phyloP scores from a whole-genome alignment of 1,140 invertebrate species.

The Arctopsyche grandis region DNA sequence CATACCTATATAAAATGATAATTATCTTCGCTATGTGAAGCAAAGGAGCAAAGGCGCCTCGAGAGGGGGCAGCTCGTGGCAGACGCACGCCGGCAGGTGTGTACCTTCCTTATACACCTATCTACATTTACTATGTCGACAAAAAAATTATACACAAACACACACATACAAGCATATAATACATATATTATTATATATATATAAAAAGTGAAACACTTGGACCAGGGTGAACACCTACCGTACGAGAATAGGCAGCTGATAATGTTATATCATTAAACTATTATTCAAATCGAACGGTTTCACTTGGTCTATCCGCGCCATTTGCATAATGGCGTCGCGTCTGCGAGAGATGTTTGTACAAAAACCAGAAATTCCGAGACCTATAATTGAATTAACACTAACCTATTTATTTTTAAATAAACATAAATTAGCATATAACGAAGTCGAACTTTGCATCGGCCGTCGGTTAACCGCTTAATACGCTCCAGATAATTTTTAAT shows the following conservation, averaged over 20 bases:
- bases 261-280: slow-evolving; percentile 48
- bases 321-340: slow-evolving; percentile 36
- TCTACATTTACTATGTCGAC: slow-evolving; percentile 13
- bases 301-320: not conserved
- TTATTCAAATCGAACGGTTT: slow-evolving; percentile 43
- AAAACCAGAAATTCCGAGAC: slow-evolving; percentile 8
- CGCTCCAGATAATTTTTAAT: not conserved
- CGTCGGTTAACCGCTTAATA: not conserved
- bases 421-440: slow-evolving; percentile 20
- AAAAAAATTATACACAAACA: slow-evolving; percentile 19
- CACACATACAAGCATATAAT: not conserved
- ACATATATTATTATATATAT: not conserved
- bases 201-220: slow-evolving; percentile 17
- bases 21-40: slow-evolving; percentile 23
- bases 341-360: not conserved
- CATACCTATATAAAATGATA: slow-evolving; percentile 18
- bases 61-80: slow-evolving; percentile 48
- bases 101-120: slow-evolving; percentile 33
- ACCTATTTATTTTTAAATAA: slow-evolving; percentile 19
- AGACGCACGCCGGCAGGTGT: slow-evolving; percentile 54
- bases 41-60: slow-evolving; percentile 33
- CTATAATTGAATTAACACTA: slow-evolving; percentile 26
- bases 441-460: not conserved
- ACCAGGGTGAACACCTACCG: slow-evolving; percentile 39
- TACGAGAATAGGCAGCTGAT: slow-evolving; percentile 40